phyloP scores from a whole-genome alignment of 2,888 invertebrate genomes.

The Branchipolynoe longqiensis region DNA sequence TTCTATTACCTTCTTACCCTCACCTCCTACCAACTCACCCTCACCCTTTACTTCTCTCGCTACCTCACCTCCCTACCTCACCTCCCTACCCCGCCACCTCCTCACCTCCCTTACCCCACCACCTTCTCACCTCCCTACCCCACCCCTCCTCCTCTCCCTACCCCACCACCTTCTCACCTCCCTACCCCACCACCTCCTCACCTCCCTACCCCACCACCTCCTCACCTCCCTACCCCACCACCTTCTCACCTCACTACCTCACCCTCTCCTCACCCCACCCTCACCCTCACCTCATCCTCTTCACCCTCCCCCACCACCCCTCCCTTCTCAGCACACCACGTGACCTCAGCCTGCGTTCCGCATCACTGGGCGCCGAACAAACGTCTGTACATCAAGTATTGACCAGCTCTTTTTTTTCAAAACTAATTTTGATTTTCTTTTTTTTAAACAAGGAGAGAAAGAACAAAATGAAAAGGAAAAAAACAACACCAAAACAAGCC shows the following conservation, averaged over 20 bases:
- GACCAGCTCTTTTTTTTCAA: constrained; percentile 53
- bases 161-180: no score
- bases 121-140: no score
- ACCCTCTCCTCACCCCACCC: background rate
- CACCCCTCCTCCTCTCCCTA: no score
- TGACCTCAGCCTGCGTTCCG: constrained; percentile 53
- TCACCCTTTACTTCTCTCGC: background rate
- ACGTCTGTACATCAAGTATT: constrained; percentile 36
- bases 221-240: no score
- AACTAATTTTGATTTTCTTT: constrained; percentile 48
- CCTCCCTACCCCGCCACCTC: background rate
- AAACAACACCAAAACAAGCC: no score
- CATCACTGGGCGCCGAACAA: constrained; percentile 20
- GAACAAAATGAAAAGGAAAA: no score
- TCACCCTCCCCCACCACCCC: background rate
- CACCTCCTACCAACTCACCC: background rate
- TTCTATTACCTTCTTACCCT: no score
- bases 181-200: no score
- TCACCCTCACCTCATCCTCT: background rate
- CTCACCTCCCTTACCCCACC: no score
- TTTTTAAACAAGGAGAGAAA: no score
- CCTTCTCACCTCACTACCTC: no score
- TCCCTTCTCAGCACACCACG: constrained; percentile 40
- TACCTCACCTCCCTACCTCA: background rate
- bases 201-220: no score